Evolutionary conservation across 2,888 invertebrate species (phyloP).

Genomic region (Pterostichus niger): DNA sequence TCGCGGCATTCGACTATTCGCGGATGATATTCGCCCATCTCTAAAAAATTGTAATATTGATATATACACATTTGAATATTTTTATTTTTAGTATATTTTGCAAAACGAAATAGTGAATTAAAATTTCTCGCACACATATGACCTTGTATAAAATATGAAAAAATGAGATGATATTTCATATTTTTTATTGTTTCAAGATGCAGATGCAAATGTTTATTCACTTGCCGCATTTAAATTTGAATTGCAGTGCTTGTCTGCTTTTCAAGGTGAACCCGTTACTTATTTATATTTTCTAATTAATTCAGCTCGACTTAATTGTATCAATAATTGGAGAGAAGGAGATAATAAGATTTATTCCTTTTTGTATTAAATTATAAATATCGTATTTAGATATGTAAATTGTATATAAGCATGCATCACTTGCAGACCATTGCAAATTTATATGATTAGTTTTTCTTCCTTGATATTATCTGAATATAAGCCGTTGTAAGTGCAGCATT

Average conservation of each 20-base stretch:
- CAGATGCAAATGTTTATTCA: conserved; percentile 2
- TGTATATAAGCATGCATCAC: neutral
- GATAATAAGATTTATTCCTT: conserved; percentile 5
- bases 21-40: too few relatives aligned
- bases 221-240: conserved; percentile 7
- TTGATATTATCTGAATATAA: too few relatives aligned
- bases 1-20: too few relatives aligned
- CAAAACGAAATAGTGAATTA: neutral
- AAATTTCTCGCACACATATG: neutral
- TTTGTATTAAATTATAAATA: neutral
- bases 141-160: conserved; percentile 4
- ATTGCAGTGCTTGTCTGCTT: neutral
- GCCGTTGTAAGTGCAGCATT: too few relatives aligned
- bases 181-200: conserved; percentile 6
- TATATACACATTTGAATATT: neutral
- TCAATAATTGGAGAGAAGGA: neutral
- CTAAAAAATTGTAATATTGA: neutral
- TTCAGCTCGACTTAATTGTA: neutral
- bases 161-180: neutral
- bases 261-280: conserved; percentile 15
- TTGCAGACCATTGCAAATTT: neutral
- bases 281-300: conserved; percentile 1
- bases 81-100: neutral
- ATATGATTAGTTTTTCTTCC: too few relatives aligned
- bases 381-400: neutral